phyloP scores from a whole-genome alignment of 2,888 invertebrate genomes.

The Drosophila colorata region DNA sequence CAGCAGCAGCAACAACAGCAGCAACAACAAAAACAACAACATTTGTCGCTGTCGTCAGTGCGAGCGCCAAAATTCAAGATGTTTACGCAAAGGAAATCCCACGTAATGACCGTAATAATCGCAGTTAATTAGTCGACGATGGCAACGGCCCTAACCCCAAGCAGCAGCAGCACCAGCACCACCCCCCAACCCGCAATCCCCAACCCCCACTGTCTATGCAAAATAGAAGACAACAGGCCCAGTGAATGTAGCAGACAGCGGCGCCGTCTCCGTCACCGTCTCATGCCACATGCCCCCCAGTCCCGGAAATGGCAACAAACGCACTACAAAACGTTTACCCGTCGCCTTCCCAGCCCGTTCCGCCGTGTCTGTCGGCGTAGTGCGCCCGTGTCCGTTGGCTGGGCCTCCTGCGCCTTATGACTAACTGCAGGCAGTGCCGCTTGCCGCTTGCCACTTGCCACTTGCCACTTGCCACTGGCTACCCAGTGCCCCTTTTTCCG shows the following conservation, averaged over 20 bases:
- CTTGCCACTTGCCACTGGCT: constrained; percentile 1
- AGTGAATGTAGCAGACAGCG: constrained; percentile 47
- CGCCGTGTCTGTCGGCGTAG: constrained; percentile 7
- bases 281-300: constrained; percentile 31
- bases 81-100: constrained; percentile 84
- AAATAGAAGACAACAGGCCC: constrained; percentile 58
- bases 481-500: constrained; percentile 34
- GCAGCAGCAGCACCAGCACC: background rate
- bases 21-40: constrained; percentile 41
- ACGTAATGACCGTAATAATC: constrained; percentile 86
- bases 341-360: background rate
- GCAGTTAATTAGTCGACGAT: constrained; percentile 85
- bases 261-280: constrained; percentile 44
- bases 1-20: constrained; percentile 39
- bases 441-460: constrained; percentile 1
- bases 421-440: constrained; percentile 65
- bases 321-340: constrained; percentile 74
- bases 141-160: constrained; percentile 56
- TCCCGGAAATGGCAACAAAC: constrained; percentile 80
- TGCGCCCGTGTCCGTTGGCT: constrained; percentile 11
- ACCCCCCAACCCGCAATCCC: background rate
- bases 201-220: constrained; percentile 65
- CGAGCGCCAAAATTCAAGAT: constrained; percentile 83
- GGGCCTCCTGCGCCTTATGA: constrained; percentile 64
- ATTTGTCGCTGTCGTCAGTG: constrained; percentile 59